A percentile compares a stretch with the other conserved stretches of the same genome.
These are phyloP conservation scores for Notarius quadriscutis DNA, from an alignment of 2,113 vertebrate genomes.

Conservation along the genomic window DNA sequence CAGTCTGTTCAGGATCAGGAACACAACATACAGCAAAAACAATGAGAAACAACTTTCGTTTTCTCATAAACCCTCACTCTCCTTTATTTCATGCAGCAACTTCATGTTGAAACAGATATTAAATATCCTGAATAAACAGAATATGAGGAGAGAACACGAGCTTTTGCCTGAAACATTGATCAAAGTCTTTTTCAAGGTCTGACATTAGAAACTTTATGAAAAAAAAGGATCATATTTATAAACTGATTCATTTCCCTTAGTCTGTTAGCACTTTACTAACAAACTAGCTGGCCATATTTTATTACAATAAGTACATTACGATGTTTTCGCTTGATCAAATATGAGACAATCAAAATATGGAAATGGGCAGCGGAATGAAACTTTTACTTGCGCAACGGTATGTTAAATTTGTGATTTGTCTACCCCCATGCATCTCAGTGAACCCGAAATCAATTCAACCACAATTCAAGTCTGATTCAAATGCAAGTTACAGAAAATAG, in stretches of 20 bases:
- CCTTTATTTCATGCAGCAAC: neutral
- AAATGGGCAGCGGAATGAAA: neutral
- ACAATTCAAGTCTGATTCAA: neutral
- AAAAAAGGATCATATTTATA: neutral
- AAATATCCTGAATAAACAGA: neutral
- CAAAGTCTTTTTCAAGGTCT: neutral
- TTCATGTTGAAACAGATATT: neutral
- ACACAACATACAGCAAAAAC: neutral
- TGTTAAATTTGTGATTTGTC: neutral
- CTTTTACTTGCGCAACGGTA: neutral
- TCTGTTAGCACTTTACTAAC: neutral
- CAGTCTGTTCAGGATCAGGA: neutral
- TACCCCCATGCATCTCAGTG: neutral
- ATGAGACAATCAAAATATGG: neutral
- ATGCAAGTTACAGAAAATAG: neutral
- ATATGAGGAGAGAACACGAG: neutral
- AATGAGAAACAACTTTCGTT: neutral
- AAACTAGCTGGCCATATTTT: neutral
- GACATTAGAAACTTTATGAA: neutral
- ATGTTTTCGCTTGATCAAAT: neutral
- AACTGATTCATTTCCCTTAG: neutral
- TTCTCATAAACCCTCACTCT: neutral
- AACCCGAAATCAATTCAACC: neutral
- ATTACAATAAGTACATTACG: neutral
- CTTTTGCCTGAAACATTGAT: neutral